A percentile compares a stretch with the other conserved stretches of the same genome.
phyloP scores from a whole-genome alignment of 1,140 invertebrate species.

The Sycophaga agraensis region DNA sequence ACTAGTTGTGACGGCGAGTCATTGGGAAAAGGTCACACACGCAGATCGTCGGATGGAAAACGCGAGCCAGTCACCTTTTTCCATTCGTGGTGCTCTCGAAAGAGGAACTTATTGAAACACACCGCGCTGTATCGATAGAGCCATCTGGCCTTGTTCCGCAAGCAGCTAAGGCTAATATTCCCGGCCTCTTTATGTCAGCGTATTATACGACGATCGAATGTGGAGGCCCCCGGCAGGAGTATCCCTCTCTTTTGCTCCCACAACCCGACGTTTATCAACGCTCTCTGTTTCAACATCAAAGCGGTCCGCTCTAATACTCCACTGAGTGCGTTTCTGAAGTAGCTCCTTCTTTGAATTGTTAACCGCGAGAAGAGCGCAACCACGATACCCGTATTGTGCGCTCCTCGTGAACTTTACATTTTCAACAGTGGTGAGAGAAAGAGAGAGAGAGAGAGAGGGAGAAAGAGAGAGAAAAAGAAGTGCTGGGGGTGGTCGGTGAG shows the following conservation, averaged over 20 bases:
- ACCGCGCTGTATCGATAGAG: conserved; percentile 10
- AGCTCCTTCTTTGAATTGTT: conserved; percentile 31
- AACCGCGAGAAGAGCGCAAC: background rate
- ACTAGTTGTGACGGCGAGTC: conserved; percentile 12
- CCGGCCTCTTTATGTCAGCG: conserved; percentile 5
- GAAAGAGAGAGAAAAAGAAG: background rate
- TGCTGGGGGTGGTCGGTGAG: too few relatives aligned
- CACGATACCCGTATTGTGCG: background rate
- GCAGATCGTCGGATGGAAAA: background rate
- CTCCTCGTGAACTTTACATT: too few relatives aligned
- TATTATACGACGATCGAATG: background rate
- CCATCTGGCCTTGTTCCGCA: conserved; percentile 20
- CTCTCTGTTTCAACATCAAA: conserved; percentile 39
- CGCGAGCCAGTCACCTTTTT: conserved; percentile 18
- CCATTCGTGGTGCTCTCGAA: background rate
- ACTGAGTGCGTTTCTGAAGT: conserved; percentile 33
- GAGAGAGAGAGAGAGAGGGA: background rate
- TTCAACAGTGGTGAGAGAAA: background rate
- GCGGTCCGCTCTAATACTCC: conserved; percentile 34
- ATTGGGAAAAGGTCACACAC: background rate
- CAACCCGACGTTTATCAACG: conserved; percentile 38
- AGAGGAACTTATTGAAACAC: conserved; percentile 24
- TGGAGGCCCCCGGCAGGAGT: conserved; percentile 12
- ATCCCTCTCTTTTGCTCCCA: background rate
- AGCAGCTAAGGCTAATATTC: conserved; percentile 19